phyloP scores from a whole-genome alignment of 1,140 invertebrate genomes.

The Sitobion miscanthi region DNA sequence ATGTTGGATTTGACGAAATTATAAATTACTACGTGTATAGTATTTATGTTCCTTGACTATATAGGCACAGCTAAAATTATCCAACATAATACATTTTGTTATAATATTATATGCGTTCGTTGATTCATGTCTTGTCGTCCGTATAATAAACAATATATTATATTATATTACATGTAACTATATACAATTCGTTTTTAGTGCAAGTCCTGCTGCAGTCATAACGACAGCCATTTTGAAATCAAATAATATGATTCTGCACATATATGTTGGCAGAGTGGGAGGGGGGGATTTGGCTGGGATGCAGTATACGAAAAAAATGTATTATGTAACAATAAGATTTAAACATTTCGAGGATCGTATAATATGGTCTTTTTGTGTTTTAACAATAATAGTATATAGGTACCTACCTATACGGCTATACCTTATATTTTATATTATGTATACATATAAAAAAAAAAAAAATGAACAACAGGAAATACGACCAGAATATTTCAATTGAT shows the following conservation, averaged over 20 bases:
- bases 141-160: not conserved
- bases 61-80: not conserved
- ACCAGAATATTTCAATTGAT: constrained; percentile 41
- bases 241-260: not conserved
- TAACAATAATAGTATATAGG: constrained; percentile 2
- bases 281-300: no score
- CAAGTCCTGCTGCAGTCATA: not conserved
- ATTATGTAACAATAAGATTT: constrained; percentile 18
- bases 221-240: not conserved
- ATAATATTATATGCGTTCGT: no score
- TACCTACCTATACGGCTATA: no score
- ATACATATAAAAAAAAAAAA: constrained; percentile 1
- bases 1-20: not conserved
- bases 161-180: no score
- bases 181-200: no score
- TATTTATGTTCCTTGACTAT: not conserved
- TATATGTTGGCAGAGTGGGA: not conserved
- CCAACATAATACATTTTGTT: not conserved
- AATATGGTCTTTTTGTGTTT: not conserved
- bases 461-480: constrained; percentile 42
- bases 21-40: not conserved
- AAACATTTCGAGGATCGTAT: not conserved
- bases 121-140: not conserved
- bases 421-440: not conserved
- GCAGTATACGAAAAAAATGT: not conserved